Conservation (phyloP, 2,888 invertebrate genomes). For the Xestia xanthographa region DNA sequence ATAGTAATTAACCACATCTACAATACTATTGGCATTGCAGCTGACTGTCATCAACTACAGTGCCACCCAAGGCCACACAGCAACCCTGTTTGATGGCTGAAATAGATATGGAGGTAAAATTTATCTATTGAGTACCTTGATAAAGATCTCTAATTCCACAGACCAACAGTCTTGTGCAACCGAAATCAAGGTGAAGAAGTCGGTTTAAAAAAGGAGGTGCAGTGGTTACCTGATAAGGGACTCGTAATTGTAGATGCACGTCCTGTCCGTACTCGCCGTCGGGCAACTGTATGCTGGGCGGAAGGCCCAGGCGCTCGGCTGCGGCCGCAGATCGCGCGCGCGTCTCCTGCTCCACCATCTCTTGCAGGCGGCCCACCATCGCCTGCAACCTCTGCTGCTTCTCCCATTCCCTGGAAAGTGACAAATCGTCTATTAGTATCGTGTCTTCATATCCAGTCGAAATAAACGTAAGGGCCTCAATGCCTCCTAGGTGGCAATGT, state of each 20-base stretch:
- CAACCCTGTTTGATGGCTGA: neutral
- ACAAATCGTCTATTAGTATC: neutral
- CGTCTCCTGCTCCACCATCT: conserved; percentile 89
- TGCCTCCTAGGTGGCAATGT: neutral
- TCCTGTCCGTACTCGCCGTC: conserved; percentile 92
- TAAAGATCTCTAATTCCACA: neutral
- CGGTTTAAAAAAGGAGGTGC: neutral
- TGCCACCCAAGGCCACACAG: too few species aligned
- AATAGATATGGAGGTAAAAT: neutral
- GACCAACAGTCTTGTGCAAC: neutral
- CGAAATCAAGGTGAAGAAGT: neutral
- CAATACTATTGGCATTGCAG: neutral
- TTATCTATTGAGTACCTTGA: neutral
- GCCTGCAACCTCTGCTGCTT: conserved; percentile 90
- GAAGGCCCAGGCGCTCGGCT: conserved; percentile 89
- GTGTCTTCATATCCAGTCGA: neutral
- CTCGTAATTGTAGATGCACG: conserved; percentile 91
- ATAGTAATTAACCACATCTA: neutral
- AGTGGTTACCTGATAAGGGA: conserved; percentile 91
- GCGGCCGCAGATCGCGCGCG: conserved; percentile 88
- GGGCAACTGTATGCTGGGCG: conserved; percentile 92
- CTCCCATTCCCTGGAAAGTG: conserved; percentile 92
- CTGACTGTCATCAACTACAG: neutral
- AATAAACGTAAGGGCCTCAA: neutral
- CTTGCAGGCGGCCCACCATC: conserved; percentile 89